Base-by-base conservation (phyloP, 2,888 invertebrate species). In the Helicoverpa assulta region DNA sequence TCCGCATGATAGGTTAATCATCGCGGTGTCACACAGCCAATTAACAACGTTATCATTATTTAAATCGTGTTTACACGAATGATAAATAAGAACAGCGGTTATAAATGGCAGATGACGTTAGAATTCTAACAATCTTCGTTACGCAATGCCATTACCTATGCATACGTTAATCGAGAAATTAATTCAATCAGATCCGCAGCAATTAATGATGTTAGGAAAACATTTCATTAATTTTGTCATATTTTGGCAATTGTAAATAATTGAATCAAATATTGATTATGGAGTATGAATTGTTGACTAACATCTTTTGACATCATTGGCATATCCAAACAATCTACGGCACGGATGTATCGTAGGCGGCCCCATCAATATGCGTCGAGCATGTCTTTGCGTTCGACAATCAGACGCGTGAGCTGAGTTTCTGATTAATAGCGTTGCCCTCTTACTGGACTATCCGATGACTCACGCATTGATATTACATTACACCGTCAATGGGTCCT, bases 391-490 rank as follows among this genome's bases (percentile, higher is more conserved):
- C 89, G 89, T 89, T 92, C 91, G 91, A 90, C 91, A 91, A 89
- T 88, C 82, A 67, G 73, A 82, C 84, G 86, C 92, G 92, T 92
- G 94, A 90, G 85, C 86, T 82, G 92, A 83, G 83, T 92, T 83
- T 84, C 86, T 90, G 91, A 93, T 93, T 90, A 91, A 92, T 90
- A 90, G 88, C 87, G 78, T 74, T 86, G 83, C 83, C 85, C 86
- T 88, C 84, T 88, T 87, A 86, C 89, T 88, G 93, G 93, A 92
- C 91, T 91, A 90, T 92, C 91, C 89, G 82, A 84, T 95, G 95
- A 95, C 84, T 95, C 94, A 95, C 79, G 76, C 86, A 89, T 90
- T 90, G 91, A 90, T 91, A 91, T 90, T 89, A 89, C 89, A 90
- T 91, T 90, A 90, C 86, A 86, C 84, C 83, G 87, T 84, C 88